A percentile compares a stretch with the other conserved stretches of the same genome.
Conservation (phyloP, 2,113 vertebrate genomes). For the Tetraodon nigroviridis region DNA sequence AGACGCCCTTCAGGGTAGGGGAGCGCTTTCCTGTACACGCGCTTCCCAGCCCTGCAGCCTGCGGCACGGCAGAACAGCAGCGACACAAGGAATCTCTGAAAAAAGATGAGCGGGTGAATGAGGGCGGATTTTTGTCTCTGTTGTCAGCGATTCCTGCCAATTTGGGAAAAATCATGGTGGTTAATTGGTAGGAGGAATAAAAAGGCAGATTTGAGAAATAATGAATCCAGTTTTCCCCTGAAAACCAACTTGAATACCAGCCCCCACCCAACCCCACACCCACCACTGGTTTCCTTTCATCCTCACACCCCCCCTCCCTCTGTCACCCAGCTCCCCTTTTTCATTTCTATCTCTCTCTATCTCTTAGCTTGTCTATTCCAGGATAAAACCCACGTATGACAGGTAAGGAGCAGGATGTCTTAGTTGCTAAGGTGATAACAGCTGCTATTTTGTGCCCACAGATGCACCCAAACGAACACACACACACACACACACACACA, state of each 20-base stretch:
- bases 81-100: slow-evolving; percentile 36
- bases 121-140: slow-evolving; percentile 26
- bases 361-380: slow-evolving; percentile 26
- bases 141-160: slow-evolving; percentile 3
- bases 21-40: slow-evolving; percentile 20
- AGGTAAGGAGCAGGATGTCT: slow-evolving; percentile 36
- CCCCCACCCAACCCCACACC: slow-evolving; percentile 24
- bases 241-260: slow-evolving; percentile 34
- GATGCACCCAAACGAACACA: slow-evolving; percentile 15
- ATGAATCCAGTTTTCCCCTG: slow-evolving; percentile 13
- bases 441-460: slow-evolving; percentile 35
- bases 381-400: slow-evolving; percentile 26
- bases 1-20: slow-evolving; percentile 7
- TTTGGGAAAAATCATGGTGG: slow-evolving; percentile 15
- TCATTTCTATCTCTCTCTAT: slow-evolving; percentile 20
- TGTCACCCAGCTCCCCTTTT: slow-evolving; percentile 32
- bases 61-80: slow-evolving; percentile 9
- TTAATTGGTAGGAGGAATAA: slow-evolving; percentile 24
- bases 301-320: slow-evolving; percentile 14
- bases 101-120: slow-evolving; percentile 24
- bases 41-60: slow-evolving; percentile 19
- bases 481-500: slow-evolving; percentile 15
- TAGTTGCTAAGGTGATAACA: slow-evolving; percentile 62
- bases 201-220: slow-evolving; percentile 8
- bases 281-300: slow-evolving; percentile 33